Conservation (phyloP, 1,140 invertebrate genomes). For the roundworm (Caenorhabditis elegans) region DNA sequence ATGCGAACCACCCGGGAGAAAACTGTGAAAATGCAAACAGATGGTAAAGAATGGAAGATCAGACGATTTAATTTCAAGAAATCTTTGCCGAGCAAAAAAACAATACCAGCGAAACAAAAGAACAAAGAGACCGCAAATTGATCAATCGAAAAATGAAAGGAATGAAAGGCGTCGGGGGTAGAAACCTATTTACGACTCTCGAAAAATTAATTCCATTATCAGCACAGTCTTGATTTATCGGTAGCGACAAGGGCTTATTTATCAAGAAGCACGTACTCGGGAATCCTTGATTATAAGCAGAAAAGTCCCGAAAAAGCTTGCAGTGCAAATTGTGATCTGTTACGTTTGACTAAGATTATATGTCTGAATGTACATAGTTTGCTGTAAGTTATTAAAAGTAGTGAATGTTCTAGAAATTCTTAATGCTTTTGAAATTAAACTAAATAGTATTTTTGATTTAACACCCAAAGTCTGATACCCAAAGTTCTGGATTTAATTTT, state of each 20-base stretch:
- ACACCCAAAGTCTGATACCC: too few species aligned
- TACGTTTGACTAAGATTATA: not conserved
- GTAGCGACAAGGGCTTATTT: not conserved
- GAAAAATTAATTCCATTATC: not conserved
- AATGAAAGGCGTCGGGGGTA: not conserved
- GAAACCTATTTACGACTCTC: not conserved
- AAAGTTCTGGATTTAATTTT: too few species aligned
- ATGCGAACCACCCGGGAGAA: not conserved
- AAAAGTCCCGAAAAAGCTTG: not conserved
- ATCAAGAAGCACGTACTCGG: not conserved
- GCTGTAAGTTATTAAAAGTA: not conserved
- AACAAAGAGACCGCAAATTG: not conserved
- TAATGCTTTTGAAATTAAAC: too few species aligned
- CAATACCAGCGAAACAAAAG: not conserved
- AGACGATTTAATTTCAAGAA: not conserved
- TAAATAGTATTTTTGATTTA: too few species aligned
- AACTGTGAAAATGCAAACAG: not conserved
- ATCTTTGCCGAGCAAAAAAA: not conserved
- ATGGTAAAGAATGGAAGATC: not conserved
- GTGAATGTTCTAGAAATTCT: not conserved
- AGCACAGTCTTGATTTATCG: constrained; percentile 34
- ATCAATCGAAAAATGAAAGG: not conserved
- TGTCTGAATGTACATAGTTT: too few species aligned
- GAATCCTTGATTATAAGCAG: not conserved
- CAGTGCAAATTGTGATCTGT: not conserved